phyloP scores from a whole-genome alignment of 53 echinoderm and acorn worm genomes.

The Luidia sarsii region DNA sequence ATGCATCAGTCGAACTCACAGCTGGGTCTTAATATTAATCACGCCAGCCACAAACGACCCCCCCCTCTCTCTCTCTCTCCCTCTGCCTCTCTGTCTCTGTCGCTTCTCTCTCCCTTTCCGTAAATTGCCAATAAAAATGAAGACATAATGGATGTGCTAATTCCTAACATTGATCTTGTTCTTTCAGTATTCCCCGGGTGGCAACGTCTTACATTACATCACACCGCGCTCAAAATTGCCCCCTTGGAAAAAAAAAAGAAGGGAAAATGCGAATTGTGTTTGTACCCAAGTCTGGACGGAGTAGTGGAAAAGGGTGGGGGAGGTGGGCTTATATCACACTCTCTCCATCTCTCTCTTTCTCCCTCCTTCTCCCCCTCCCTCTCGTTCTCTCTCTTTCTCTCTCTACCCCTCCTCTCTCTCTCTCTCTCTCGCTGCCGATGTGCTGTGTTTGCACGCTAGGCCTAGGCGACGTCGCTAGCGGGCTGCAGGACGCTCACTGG shows the following conservation, averaged over 20 bases:
- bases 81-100: too few species aligned
- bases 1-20: slow-evolving; percentile 19
- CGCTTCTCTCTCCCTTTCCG: slow-evolving; percentile 21
- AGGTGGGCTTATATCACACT: too few species aligned
- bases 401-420: too few species aligned
- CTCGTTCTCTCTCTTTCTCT: too few species aligned
- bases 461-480: slow-evolving; percentile 43
- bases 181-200: slow-evolving; percentile 39
- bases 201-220: slow-evolving; percentile 54
- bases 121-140: slow-evolving; percentile 55
- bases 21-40: slow-evolving; percentile 23
- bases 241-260: not conserved
- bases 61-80: too few species aligned
- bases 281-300: slow-evolving; percentile 12
- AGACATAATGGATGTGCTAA: slow-evolving; percentile 56
- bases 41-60: slow-evolving; percentile 47
- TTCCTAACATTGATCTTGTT: slow-evolving; percentile 53
- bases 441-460: slow-evolving; percentile 53
- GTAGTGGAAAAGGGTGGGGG: too few species aligned
- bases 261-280: slow-evolving; percentile 35
- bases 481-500: slow-evolving; percentile 47
- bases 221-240: slow-evolving; percentile 40
- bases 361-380: too few species aligned
- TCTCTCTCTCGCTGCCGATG: too few species aligned
- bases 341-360: too few species aligned